These are phyloP conservation scores for Gasterosteus aculeatus DNA, from an alignment of 2,113 vertebrate genomes.

Conservation along the genomic window DNA sequence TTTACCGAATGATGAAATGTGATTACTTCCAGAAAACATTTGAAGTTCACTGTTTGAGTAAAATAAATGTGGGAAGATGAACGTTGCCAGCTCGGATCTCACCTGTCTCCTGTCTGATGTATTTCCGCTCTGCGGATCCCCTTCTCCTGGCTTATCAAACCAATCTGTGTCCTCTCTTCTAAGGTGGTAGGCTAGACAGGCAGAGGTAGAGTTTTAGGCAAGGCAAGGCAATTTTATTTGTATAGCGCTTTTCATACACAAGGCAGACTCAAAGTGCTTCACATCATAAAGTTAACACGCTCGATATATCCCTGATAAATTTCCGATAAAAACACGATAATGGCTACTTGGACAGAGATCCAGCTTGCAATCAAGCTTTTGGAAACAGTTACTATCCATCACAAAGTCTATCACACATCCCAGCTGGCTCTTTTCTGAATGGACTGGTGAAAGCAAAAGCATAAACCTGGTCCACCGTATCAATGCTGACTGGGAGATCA, in stretches of 20 bases:
- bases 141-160: constrained; percentile 98
- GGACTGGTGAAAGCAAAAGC: constrained; percentile 32
- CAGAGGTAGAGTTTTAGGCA: constrained; percentile 69
- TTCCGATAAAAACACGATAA: constrained; percentile 14
- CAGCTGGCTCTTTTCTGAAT: constrained; percentile 42
- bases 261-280: too few species aligned
- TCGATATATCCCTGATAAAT: background rate
- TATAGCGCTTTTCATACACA: too few species aligned
- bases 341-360: constrained; percentile 31
- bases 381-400: constrained; percentile 16
- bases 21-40: background rate
- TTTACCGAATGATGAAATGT: background rate
- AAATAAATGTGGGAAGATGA: background rate
- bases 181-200: constrained; percentile 92
- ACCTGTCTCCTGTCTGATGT: constrained; percentile 87
- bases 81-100: constrained; percentile 73
- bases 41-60: background rate
- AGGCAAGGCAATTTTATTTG: too few species aligned
- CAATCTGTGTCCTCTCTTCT: constrained; percentile 98
- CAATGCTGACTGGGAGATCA: constrained; percentile 12
- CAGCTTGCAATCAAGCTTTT: constrained; percentile 30
- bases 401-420: constrained; percentile 30
- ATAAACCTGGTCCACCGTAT: constrained; percentile 33
- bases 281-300: background rate
- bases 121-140: constrained; percentile 85